These are phyloP conservation scores for Ellobius talpinus DNA, from an alignment of 2,113 vertebrate genomes.

Conservation along the genomic window DNA sequence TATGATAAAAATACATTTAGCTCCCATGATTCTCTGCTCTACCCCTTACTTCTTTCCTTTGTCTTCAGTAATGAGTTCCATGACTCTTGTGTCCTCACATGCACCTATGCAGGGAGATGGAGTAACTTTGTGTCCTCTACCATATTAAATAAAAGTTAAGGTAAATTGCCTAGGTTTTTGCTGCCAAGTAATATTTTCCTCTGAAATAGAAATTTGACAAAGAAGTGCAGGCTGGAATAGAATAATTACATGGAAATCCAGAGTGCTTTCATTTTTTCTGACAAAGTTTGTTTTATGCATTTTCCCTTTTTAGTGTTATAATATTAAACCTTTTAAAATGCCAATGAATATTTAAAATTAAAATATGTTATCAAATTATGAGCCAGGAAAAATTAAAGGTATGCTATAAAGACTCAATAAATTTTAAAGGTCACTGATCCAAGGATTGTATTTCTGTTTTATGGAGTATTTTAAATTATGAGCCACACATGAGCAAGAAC, in stretches of 20 bases:
- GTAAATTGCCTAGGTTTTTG: not conserved
- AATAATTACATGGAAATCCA: not conserved
- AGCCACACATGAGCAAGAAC: not conserved
- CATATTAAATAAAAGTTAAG: not conserved
- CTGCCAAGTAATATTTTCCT: not conserved
- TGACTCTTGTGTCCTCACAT: not conserved
- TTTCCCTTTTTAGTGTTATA: not conserved
- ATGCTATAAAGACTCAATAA: not conserved
- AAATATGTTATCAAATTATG: not conserved
- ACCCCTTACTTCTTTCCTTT: not conserved
- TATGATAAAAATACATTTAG: not conserved
- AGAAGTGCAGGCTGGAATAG: not conserved
- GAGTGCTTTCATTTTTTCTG: not conserved
- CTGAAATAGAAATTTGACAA: not conserved
- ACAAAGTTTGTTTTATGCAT: not conserved
- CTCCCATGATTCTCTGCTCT: not conserved
- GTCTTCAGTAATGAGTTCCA: not conserved
- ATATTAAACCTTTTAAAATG: not conserved
- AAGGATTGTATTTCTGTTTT: not conserved
- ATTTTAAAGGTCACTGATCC: not conserved
- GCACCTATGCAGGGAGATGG: not conserved
- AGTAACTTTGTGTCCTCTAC: not conserved
- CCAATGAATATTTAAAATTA: not conserved
- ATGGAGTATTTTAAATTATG: not conserved
- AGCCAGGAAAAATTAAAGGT: not conserved